Conservation (phyloP, 2,113 vertebrate species). For the Callipepla squamata region DNA sequence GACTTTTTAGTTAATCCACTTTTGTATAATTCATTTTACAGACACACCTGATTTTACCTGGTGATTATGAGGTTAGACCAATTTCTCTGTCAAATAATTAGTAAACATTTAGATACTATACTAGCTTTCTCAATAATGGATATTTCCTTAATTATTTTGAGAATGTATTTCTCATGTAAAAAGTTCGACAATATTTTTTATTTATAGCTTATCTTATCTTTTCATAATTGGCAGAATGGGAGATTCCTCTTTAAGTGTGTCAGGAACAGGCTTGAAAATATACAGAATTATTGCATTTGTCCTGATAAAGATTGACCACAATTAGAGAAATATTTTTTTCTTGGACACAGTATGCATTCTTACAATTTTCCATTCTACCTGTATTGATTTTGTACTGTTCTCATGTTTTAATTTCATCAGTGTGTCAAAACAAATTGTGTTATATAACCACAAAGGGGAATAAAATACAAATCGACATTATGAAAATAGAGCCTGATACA, state of each 20-base stretch:
- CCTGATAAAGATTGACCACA: not conserved
- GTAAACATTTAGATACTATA: not conserved
- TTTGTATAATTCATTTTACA: not conserved
- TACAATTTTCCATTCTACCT: not conserved
- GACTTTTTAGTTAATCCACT: not conserved
- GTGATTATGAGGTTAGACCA: not conserved
- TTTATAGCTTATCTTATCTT: not conserved
- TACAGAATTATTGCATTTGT: not conserved
- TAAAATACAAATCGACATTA: not conserved
- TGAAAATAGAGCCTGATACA: not conserved
- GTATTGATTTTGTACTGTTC: conserved; percentile 3
- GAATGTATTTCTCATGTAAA: not conserved
- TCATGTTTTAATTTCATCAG: not conserved
- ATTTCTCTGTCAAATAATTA: not conserved
- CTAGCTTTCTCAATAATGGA: not conserved
- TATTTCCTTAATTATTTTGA: not conserved
- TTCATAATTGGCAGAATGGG: not conserved
- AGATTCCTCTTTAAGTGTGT: not conserved
- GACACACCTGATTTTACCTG: not conserved
- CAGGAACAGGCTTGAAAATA: not conserved
- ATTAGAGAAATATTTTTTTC: conserved; percentile 18
- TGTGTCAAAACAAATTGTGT: not conserved
- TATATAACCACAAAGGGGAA: conserved; percentile 8
- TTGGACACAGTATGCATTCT: not conserved
- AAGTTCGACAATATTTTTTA: too few species aligned